These are phyloP conservation scores for Falcaria lacertinaria DNA, from an alignment of 2,888 invertebrate genomes.

Conservation along the genomic window DNA sequence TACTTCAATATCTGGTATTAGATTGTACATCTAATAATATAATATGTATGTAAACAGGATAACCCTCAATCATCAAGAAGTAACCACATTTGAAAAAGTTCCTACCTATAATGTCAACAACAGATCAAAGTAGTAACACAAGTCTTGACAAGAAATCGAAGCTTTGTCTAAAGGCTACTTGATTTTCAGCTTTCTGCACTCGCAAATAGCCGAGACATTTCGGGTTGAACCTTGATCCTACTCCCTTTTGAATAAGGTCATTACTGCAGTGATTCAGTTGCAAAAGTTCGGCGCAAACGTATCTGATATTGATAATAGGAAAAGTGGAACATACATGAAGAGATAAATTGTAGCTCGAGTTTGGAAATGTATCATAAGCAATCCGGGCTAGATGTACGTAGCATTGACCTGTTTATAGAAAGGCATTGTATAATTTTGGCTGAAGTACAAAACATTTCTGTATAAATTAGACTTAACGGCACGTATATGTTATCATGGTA, in stretches of 20 bases:
- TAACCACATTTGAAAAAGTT: too few relatives aligned
- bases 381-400: not conserved
- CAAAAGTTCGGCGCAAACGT: not conserved
- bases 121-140: not conserved
- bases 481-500: too few relatives aligned
- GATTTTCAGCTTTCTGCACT: slow-evolving; percentile 7
- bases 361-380: not conserved
- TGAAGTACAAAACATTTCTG: not conserved
- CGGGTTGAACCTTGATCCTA: not conserved
- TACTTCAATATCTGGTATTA: not conserved
- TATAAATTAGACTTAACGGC: too few relatives aligned
- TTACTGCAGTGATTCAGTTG: not conserved
- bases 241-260: not conserved
- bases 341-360: too few relatives aligned
- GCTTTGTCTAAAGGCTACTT: slow-evolving; percentile 3
- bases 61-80: too few relatives aligned
- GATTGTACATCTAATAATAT: not conserved
- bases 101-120: too few relatives aligned
- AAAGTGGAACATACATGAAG: too few relatives aligned
- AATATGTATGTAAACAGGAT: too few relatives aligned
- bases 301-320: not conserved
- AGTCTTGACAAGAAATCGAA: not conserved
- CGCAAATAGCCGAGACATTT: not conserved
- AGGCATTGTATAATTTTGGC: not conserved
- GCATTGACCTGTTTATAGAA: not conserved